Evolutionary conservation across 2,113 vertebrate species (phyloP).

Genomic region (Phrynosoma blainvillii): DNA sequence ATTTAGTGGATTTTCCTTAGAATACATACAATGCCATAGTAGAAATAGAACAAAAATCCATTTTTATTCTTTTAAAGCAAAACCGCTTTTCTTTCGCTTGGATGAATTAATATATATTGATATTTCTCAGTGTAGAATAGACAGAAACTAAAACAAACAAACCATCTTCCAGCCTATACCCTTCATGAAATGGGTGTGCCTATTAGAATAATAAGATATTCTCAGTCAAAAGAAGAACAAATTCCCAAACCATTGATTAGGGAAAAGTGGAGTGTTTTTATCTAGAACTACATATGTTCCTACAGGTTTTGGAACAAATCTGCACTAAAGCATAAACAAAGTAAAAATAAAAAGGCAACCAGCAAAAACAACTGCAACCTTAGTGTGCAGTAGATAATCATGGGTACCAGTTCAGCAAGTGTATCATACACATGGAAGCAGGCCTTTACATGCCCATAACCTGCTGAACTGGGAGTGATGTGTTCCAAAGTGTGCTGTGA

Average conservation of each 20-base stretch:
- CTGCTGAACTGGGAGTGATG: not conserved
- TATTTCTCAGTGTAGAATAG: not conserved
- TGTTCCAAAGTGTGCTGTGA: not conserved
- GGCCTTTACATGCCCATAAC: too few species aligned
- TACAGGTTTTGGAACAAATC: slow-evolving; percentile 7
- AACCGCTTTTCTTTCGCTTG: not conserved
- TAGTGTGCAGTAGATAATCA: not conserved
- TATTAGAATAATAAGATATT: slow-evolving; percentile 30
- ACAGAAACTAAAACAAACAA: slow-evolving; percentile 7
- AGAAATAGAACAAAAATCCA: accelerated
- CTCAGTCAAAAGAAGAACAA: not conserved
- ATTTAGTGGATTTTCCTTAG: not conserved
- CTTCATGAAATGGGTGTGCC: not conserved
- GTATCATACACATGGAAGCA: not conserved
- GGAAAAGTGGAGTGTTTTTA: slow-evolving; percentile 3
- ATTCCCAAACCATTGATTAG: not conserved
- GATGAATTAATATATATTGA: not conserved
- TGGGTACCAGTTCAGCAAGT: not conserved
- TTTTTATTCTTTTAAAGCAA: not conserved
- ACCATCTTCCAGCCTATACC: not conserved
- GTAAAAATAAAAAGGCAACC: not conserved
- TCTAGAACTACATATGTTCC: not conserved
- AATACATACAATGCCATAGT: not conserved
- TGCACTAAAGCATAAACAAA: slow-evolving; percentile 15
- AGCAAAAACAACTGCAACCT: not conserved